A percentile compares a stretch with the other conserved stretches of the same genome.
phyloP scores from a whole-genome alignment of 2,888 invertebrate species.

The Drosophila phalerata region DNA sequence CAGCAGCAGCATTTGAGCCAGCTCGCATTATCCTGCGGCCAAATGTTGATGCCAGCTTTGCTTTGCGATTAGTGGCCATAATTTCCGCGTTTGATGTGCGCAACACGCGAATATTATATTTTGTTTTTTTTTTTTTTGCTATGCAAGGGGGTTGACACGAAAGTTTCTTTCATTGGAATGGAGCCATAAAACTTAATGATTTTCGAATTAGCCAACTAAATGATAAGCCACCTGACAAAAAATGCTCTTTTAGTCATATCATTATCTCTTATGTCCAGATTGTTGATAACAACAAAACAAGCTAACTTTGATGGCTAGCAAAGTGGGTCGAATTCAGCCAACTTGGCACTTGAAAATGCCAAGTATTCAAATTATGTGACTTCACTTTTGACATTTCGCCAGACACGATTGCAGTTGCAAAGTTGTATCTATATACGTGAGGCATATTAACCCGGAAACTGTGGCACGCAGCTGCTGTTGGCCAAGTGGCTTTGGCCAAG shows the following conservation, averaged over 20 bases:
- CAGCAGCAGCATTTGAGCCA: conserved; percentile 12
- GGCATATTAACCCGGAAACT: conserved; percentile 77
- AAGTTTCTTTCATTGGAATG: conserved; percentile 57
- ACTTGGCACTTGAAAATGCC: conserved; percentile 23
- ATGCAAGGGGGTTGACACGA: conserved; percentile 17
- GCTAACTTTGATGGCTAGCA: background rate
- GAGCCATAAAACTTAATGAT: conserved; percentile 74
- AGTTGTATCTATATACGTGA: conserved; percentile 56
- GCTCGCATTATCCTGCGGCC: conserved; percentile 72
- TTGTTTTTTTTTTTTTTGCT: conserved; percentile 7
- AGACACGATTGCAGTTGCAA: conserved; percentile 25
- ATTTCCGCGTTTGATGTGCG: conserved; percentile 59
- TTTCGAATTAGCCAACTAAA: conserved; percentile 64
- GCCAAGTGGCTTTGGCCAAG: conserved; percentile 7
- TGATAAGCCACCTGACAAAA: conserved; percentile 47
- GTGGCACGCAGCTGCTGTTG: conserved; percentile 41
- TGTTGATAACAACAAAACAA: conserved; percentile 23
- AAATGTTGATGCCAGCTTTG: conserved; percentile 41
- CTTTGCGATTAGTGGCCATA: conserved; percentile 52
- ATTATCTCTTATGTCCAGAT: conserved; percentile 44
- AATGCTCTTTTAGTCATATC: conserved; percentile 32
- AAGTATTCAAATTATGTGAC: conserved; percentile 60
- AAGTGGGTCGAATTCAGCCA: conserved; percentile 20
- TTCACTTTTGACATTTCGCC: conserved; percentile 74
- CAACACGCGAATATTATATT: conserved; percentile 51